A percentile compares a stretch with the other conserved stretches of the same genome.
These are phyloP conservation scores for Fregata magnificens DNA, from an alignment of 2,113 vertebrate species.

Conservation along the genomic window DNA sequence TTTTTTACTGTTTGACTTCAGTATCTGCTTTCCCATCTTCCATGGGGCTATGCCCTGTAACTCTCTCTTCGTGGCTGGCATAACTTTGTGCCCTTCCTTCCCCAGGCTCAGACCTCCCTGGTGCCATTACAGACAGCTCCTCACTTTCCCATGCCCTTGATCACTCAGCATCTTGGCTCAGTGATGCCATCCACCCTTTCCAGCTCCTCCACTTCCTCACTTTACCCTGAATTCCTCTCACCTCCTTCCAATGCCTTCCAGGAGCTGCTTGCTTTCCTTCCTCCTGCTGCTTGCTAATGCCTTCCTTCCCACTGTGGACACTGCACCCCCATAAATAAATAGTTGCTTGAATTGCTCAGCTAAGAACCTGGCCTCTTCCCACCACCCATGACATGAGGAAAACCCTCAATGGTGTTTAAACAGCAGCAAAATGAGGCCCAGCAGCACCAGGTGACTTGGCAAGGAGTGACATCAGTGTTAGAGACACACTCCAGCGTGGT, in stretches of 20 bases:
- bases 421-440: background rate
- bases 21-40: conserved; percentile 49
- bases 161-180: conserved; percentile 1
- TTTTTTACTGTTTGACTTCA: conserved; percentile 2
- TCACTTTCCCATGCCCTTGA: conserved; percentile 34
- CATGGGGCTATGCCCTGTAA: conserved; percentile 17
- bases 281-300: background rate
- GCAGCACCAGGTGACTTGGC: conserved; percentile 23
- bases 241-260: background rate
- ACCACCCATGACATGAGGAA: background rate
- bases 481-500: background rate
- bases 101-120: conserved; percentile 45
- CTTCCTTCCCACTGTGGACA: background rate
- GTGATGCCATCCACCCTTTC: background rate
- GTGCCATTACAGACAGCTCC: background rate
- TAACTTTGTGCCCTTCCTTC: conserved; percentile 20
- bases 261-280: background rate
- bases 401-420: background rate
- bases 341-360: background rate
- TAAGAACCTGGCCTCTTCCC: background rate
- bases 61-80: conserved; percentile 8
- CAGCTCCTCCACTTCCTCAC: background rate
- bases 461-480: background rate
- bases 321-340: background rate
- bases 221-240: background rate